Evolutionary conservation across 2,888 invertebrate species (phyloP).

Genomic region (Nephrotoma flavescens): DNA sequence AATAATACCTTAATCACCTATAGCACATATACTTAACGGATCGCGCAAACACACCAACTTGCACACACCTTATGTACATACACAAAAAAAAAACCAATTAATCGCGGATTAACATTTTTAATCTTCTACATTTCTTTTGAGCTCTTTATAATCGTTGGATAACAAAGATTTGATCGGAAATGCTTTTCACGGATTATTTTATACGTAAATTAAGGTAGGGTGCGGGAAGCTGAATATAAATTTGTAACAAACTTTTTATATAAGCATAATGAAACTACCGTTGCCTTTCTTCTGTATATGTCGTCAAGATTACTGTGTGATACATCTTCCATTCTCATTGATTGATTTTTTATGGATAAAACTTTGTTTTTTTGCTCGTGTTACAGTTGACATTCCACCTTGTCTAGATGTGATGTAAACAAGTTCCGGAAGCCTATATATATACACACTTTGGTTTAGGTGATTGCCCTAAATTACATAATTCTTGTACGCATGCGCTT

Average conservation of each 20-base stretch:
- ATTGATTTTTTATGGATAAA: not conserved
- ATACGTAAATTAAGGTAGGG: not conserved
- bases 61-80: not conserved
- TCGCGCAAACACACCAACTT: not conserved
- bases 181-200: not conserved
- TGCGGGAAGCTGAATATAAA: not conserved
- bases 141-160: not conserved
- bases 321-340: not conserved
- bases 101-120: not conserved
- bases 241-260: not conserved
- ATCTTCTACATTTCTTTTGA: not conserved
- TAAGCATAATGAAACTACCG: not conserved
- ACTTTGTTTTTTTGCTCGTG: not conserved
- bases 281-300: not conserved
- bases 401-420: not conserved
- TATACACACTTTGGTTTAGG: not conserved
- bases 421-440: not conserved
- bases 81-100: not conserved
- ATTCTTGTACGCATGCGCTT: not conserved
- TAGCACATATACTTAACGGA: not conserved
- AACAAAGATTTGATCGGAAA: not conserved
- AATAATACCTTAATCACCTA: not conserved
- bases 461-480: not conserved
- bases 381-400: not conserved
- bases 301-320: not conserved